Evolutionary conservation across 2,888 invertebrate species (phyloP).

Genomic region (Leptothorax acervorum): DNA sequence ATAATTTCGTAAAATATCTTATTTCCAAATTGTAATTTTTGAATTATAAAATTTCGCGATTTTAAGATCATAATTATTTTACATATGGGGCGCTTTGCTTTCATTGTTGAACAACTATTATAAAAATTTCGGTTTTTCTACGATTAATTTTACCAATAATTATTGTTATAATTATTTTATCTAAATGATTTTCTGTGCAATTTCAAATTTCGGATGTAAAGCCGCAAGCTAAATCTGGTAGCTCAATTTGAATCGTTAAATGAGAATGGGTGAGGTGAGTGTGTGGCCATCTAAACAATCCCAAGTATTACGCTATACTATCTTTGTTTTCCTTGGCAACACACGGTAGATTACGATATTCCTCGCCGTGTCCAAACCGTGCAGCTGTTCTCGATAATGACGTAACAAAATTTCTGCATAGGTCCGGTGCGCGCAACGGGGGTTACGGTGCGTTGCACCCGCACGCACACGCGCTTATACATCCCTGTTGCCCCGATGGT

Average conservation of each 20-base stretch:
- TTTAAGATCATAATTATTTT: background rate
- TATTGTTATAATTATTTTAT: background rate
- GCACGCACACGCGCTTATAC: constrained; percentile 35
- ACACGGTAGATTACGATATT: constrained; percentile 15
- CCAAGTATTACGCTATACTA: background rate
- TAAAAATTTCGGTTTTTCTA: background rate
- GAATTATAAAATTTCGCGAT: background rate
- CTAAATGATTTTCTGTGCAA: background rate
- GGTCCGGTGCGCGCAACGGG: constrained; percentile 40
- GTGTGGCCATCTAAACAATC: background rate
- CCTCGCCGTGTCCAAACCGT: constrained; percentile 22
- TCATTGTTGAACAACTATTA: background rate
- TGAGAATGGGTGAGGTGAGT: background rate
- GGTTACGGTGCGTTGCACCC: constrained; percentile 44
- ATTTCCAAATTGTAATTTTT: background rate
- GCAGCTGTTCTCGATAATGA: constrained; percentile 51
- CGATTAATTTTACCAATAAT: background rate
- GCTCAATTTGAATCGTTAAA: background rate
- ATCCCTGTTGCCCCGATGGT: constrained; percentile 45
- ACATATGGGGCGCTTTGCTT: background rate
- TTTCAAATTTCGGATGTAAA: background rate
- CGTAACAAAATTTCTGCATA: constrained; percentile 49
- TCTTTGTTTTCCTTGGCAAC: constrained; percentile 40
- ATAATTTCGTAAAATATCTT: background rate
- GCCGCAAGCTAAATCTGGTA: background rate